Conservation (phyloP, 2,797 vertebrate species). For the Clarias pachynema region DNA sequence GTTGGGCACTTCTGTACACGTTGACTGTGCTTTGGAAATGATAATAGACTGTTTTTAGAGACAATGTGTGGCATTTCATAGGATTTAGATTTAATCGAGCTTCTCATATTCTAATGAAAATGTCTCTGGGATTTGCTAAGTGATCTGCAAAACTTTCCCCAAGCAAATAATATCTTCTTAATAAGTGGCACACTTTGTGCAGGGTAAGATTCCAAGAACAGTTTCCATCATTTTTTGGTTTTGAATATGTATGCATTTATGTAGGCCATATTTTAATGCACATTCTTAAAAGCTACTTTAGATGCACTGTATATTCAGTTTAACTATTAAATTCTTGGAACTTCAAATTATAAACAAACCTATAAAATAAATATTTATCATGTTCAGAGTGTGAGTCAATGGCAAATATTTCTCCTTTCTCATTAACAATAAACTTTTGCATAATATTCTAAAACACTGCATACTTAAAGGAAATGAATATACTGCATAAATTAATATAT, state of each 20-base stretch:
- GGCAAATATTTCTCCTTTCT: not conserved
- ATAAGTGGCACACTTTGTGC: not conserved
- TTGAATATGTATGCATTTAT: not conserved
- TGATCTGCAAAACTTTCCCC: not conserved
- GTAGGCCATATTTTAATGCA: not conserved
- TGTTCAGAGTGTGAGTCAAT: not conserved
- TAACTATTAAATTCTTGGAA: not conserved
- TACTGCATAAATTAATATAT: no score
- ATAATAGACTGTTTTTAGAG: not conserved
- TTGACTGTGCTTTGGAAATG: slow-evolving; percentile 9
- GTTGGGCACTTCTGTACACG: not conserved
- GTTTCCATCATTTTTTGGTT: not conserved
- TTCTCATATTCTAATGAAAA: not conserved
- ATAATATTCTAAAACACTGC: not conserved
- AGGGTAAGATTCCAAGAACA: not conserved
- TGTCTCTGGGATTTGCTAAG: slow-evolving; percentile 2
- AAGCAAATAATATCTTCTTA: not conserved
- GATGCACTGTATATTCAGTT: not conserved
- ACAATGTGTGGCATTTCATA: slow-evolving; percentile 11
- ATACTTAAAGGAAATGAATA: not conserved
- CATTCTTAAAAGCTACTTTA: not conserved
- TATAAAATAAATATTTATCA: not conserved
- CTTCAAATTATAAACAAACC: not conserved
- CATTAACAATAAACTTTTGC: not conserved
- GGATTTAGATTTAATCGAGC: slow-evolving; percentile 22